A percentile compares a stretch with the other conserved stretches of the same genome.
These are phyloP conservation scores for Tokudaia muenninki DNA, from an alignment of 2,797 vertebrate genomes.

Conservation along the genomic window DNA sequence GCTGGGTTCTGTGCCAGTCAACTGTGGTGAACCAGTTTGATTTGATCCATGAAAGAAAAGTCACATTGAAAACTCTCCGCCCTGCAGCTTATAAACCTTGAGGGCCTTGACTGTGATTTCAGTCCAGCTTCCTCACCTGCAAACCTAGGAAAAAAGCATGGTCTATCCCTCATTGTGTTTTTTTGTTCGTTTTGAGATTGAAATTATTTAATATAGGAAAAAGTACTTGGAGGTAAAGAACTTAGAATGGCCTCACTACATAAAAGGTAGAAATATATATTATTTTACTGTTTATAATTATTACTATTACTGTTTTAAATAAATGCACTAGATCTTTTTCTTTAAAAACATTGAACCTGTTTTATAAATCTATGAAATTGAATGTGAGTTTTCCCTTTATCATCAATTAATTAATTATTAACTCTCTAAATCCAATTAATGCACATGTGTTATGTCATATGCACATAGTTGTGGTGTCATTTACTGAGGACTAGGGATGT, in stretches of 20 bases:
- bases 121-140: neutral
- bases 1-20: neutral
- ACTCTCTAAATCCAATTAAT: neutral
- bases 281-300: neutral
- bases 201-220: neutral
- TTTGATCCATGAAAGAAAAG: neutral
- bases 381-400: neutral
- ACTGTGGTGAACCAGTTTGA: neutral
- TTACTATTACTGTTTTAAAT: neutral
- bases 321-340: neutral
- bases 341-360: neutral
- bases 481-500: neutral
- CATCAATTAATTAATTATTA: neutral
- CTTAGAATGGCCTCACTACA: neutral
- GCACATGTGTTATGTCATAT: neutral
- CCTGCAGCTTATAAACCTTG: neutral
- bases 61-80: neutral
- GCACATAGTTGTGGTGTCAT: neutral
- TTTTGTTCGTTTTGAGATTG: slow-evolving; percentile 9
- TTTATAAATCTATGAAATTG: slow-evolving; percentile 1
- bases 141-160: neutral
- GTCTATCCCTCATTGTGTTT: neutral
- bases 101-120: neutral
- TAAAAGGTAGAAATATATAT: neutral
- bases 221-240: neutral